Base-by-base conservation (phyloP, 1,140 invertebrate genomes). In the Thaumetopoea pityocampa region DNA sequence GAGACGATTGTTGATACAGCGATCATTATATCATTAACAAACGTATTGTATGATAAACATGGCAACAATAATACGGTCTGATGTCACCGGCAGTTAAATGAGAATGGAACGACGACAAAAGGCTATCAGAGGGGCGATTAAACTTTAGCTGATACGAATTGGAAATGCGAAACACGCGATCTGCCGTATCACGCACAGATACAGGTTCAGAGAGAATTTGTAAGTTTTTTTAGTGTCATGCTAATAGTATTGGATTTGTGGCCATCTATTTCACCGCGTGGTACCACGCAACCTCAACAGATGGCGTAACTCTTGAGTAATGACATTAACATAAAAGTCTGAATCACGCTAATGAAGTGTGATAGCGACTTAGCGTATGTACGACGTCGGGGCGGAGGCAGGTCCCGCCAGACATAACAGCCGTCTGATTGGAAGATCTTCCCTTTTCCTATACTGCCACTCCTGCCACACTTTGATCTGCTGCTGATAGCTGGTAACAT, bases 31-130 rank as follows among this genome's bases (percentile, higher is more conserved):
- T 45, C 23, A 41, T 45, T 34, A 34, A 40, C 36, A 44, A 40
- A 50, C 42, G 12, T 44, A 36, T 40, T 40, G 24, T 29, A 8
- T 29, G 20, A 36, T 29, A 33, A 32, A 26, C 40, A 44, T 28
- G 34, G 42, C 22, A 46, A 52, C 42, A 46, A 46, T 46, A 52
- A 46, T 33, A 46, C 8, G 9, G 15, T 30, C 28, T 41, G 37
- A 41, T 41, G 37, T 41, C 37, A 41, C 32, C 19, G 16, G 10
- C 11, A 17, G 9, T 14, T 19, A 12, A 22, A 19, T 12, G 22
- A 32, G 19, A 32, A 38, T 19, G 26, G 17, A 12, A 5, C 24
- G 8, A 9, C 33, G 15, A 19, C 20, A 19, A 38, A 19, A 28
- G 34, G 34, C 22, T 26, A 26, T 26, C 33, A 20, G 34, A 17